A percentile compares a stretch with the other conserved stretches of the same genome.
phyloP scores from a whole-genome alignment of 2,888 invertebrate genomes.

The Eupithecia pulchellata region DNA sequence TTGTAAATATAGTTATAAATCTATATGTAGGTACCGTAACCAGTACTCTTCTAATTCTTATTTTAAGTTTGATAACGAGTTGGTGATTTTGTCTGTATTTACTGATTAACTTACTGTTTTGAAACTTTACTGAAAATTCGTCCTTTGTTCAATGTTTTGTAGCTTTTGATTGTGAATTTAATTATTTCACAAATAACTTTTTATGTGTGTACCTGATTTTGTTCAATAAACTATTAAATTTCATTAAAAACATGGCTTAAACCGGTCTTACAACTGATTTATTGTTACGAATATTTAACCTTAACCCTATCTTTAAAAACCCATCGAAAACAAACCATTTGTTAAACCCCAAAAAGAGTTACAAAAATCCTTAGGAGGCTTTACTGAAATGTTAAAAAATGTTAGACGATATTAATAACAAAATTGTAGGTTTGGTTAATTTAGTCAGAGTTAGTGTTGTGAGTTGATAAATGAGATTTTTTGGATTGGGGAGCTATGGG shows the following conservation, averaged over 20 bases:
- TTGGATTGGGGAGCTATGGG: neutral
- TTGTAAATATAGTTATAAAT: too few relatives aligned
- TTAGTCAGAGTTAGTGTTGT: constrained; percentile 33
- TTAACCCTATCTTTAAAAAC: constrained; percentile 71
- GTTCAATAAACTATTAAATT: too few relatives aligned
- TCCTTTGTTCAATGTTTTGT: too few relatives aligned
- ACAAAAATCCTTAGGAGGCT: constrained; percentile 42
- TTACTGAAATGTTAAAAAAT: constrained; percentile 63
- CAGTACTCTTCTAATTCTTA: too few relatives aligned
- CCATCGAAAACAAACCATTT: constrained; percentile 49
- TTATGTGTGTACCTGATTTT: too few relatives aligned
- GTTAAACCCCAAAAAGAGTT: constrained; percentile 10
- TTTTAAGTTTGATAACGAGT: too few relatives aligned
- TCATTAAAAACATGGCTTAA: neutral
- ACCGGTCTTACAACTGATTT: constrained; percentile 14
- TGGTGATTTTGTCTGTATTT: too few relatives aligned
- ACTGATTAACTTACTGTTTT: too few relatives aligned
- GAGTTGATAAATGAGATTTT: constrained; percentile 31
- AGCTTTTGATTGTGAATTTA: too few relatives aligned
- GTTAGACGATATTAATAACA: constrained; percentile 60
- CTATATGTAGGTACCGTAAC: too few relatives aligned
- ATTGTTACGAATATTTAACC: constrained; percentile 1
- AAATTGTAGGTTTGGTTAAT: constrained; percentile 46
- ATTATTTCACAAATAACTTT: too few relatives aligned
- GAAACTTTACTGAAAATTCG: too few relatives aligned